Base-by-base conservation (phyloP, 2,888 invertebrate genomes). In the Polydrusus cervinus region DNA sequence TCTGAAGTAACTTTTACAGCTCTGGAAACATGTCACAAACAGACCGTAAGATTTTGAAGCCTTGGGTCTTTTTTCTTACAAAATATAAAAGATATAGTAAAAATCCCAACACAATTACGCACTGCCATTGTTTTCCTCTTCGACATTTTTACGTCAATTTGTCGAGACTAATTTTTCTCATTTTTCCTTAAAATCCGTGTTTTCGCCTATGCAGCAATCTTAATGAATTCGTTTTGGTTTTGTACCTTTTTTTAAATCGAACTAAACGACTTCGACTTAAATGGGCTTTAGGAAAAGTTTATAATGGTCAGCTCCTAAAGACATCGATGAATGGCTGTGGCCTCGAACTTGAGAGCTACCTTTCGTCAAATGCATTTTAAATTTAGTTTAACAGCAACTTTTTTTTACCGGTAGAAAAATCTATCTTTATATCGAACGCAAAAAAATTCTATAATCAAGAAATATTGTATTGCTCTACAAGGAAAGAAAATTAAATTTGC, bases 161-260 rank as follows among this genome's bases (percentile, higher is more conserved):
- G 25, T 25, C 25, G 3, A 25, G 25, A 34, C 34, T 8, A 34
- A 34, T 3, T 34, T 34, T 34, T 34, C 38, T 60, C 25, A 10
- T 8, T 8, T 47, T 47, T 38, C 30, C 61, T 20, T 69, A 14
- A 49, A 61, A 69, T 69, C 38, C 38, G 20, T 49, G 61, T 69
- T 69, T 61, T 61, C 30, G 69, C 61, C 61, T 7, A 30, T 61
- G 61, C 69, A 61, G 60, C 61, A 61, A 51, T 69, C 61, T 49
- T n/a, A 14, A 16, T 34, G 61, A 47, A 47, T 34, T 60, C 47
- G 18, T 60, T 60, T 25, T 11, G 53, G 53, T 55, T 57, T 57
- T 61, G 61, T 47, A 61, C 69, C 57, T 57, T 38, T 34, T 25
- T 25, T 61, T 34, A 43, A 45, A 69, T 61, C 49, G 61, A 47